Percentiles rank a stretch among this genome's conserved stretches.
These are phyloP conservation scores for Ormyrus nitidulus DNA, from an alignment of 2,888 invertebrate species.

Conservation along the genomic window DNA sequence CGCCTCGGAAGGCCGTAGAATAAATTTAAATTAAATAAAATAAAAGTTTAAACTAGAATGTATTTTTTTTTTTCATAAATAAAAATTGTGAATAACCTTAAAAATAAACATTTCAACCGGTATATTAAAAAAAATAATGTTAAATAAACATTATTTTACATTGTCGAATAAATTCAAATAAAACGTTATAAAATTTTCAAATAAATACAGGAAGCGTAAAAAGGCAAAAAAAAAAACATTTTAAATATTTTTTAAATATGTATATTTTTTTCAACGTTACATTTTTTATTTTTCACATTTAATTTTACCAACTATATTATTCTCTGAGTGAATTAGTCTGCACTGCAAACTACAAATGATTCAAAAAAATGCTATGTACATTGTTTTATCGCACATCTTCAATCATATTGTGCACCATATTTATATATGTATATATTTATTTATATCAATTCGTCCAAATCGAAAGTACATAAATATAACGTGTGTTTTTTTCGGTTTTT, in stretches of 20 bases:
- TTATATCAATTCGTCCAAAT: slow-evolving; percentile 47
- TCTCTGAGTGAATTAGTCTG: slow-evolving; percentile 52
- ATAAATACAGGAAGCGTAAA: not conserved
- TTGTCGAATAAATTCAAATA: not conserved
- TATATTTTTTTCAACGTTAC: slow-evolving; percentile 56
- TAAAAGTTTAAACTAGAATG: no score
- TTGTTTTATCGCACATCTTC: slow-evolving; percentile 47
- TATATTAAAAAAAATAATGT: not conserved
- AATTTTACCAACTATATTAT: slow-evolving; percentile 54
- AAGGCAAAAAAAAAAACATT: not conserved
- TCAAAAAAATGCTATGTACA: slow-evolving; percentile 55
- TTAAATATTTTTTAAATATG: slow-evolving; percentile 48
- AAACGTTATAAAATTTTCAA: not conserved
- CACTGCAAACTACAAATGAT: slow-evolving; percentile 57
- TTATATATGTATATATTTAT: slow-evolving; percentile 52
- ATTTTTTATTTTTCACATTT: slow-evolving; percentile 54
- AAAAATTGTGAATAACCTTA: not conserved
- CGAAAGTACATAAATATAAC: slow-evolving; percentile 39
- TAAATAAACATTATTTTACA: no score
- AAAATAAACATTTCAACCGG: not conserved
- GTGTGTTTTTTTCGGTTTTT: slow-evolving; percentile 30
- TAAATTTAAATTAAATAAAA: no score
- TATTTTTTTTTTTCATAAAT: not conserved
- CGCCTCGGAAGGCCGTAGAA: no score
- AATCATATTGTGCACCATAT: slow-evolving; percentile 47